Percentiles rank a stretch among this genome's conserved stretches.
Conservation (phyloP, 2,797 vertebrate species). For the Leptoclinus maculatus region DNA sequence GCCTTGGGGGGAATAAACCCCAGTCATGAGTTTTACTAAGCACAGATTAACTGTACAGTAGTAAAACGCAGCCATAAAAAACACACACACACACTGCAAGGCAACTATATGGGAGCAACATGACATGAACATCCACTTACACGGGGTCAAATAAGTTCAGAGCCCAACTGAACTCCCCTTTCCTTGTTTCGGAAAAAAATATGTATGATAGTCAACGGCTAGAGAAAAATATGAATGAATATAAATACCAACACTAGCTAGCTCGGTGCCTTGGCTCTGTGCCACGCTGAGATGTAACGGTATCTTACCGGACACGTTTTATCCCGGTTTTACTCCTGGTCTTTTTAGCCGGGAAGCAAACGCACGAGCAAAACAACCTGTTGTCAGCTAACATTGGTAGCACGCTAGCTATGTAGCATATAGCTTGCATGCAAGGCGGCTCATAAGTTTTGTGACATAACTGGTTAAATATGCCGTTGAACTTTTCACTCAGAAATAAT, state of each 20-base stretch:
- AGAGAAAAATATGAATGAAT: not conserved
- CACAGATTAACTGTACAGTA: slow-evolving; percentile 55
- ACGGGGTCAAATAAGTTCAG: not conserved
- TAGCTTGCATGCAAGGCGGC: too few relatives aligned
- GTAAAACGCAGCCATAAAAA: slow-evolving; percentile 61
- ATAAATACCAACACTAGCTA: not conserved
- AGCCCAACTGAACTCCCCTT: not conserved
- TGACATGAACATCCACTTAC: slow-evolving; percentile 8
- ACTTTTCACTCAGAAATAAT: not conserved
- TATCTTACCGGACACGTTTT: too few relatives aligned
- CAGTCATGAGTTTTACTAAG: slow-evolving; percentile 45
- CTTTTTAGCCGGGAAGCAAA: too few relatives aligned
- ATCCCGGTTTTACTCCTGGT: too few relatives aligned
- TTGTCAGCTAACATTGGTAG: too few relatives aligned
- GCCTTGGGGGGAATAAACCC: slow-evolving; percentile 28
- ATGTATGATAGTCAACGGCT: not conserved
- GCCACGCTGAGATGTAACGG: too few relatives aligned
- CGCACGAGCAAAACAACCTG: too few relatives aligned
- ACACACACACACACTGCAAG: slow-evolving; percentile 18
- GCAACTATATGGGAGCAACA: slow-evolving; percentile 33
- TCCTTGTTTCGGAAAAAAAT: not conserved
- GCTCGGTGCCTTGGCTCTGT: too few relatives aligned
- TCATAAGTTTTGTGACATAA: too few relatives aligned
- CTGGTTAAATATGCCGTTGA: not conserved
- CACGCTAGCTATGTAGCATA: too few relatives aligned